Percentiles rank a stretch among this genome's conserved stretches.
These are phyloP conservation scores for Steinernema hermaphroditum DNA, from an alignment of 2,888 invertebrate genomes.

Conservation along the genomic window DNA sequence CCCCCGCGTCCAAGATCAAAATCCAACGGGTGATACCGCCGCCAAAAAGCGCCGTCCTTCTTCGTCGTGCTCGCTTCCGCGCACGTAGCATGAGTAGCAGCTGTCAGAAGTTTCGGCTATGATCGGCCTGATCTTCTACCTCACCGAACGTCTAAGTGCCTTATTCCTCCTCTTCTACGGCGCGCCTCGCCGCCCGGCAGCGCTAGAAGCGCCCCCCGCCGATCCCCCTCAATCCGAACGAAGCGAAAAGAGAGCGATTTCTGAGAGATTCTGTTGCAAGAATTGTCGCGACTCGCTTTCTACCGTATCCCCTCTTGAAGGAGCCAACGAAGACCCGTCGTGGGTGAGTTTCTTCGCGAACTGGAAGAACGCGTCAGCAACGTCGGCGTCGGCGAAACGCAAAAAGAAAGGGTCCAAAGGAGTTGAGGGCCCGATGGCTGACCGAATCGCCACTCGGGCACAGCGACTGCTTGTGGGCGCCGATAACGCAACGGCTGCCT, in stretches of 20 bases:
- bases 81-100: conserved; percentile 23
- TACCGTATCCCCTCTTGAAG: neutral
- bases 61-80: neutral
- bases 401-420: neutral
- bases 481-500: conserved; percentile 30
- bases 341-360: conserved; percentile 22
- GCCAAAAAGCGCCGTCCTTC: neutral
- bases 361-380: conserved; percentile 16
- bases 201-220: neutral
- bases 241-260: neutral
- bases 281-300: conserved; percentile 17
- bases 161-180: neutral
- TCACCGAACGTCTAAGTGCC: neutral
- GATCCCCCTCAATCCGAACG: neutral
- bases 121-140: conserved; percentile 22
- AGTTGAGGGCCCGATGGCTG: conserved; percentile 13
- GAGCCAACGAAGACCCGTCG: neutral
- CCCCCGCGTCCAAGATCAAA: neutral
- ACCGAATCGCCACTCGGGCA: conserved; percentile 32
- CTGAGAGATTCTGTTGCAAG: conserved; percentile 13
- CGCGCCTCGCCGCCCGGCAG: neutral
- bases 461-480: conserved; percentile 33
- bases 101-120: neutral
- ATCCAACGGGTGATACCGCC: conserved; percentile 4
- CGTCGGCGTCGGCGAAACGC: neutral